Percentiles rank a stretch among this genome's conserved stretches.
phyloP scores from a whole-genome alignment of 2,797 vertebrate species.

The Molossus alvarezi region DNA sequence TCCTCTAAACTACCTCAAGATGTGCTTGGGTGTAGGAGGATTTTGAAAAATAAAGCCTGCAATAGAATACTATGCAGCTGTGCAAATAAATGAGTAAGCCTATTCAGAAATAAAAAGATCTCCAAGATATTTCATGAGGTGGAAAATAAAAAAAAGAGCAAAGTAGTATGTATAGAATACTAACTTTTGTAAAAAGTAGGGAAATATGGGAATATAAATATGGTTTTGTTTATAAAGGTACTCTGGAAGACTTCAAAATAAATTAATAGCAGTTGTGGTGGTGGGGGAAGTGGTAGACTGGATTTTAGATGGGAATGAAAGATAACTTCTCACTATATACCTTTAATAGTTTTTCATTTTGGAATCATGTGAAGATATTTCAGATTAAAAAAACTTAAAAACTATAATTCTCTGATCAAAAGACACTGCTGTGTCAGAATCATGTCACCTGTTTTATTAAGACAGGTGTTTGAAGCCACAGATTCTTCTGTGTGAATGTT shows the following conservation, averaged over 20 bases:
- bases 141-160: neutral
- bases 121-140: neutral
- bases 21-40: neutral
- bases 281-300: neutral
- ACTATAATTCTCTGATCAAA: neutral
- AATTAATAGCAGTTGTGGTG: neutral
- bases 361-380: slow-evolving; percentile 16
- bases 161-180: neutral
- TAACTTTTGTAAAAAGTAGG: neutral
- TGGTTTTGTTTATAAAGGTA: neutral
- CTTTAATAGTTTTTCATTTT: slow-evolving; percentile 28
- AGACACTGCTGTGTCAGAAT: neutral
- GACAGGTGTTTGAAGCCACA: neutral
- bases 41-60: slow-evolving; percentile 27
- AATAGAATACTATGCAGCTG: neutral
- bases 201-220: neutral
- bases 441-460: neutral
- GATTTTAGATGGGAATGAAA: neutral
- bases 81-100: neutral
- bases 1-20: slow-evolving; percentile 54
- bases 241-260: neutral
- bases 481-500: neutral
- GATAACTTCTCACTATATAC: neutral
- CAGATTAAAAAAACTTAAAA: neutral
- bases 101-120: slow-evolving; percentile 14